A percentile compares a stretch with the other conserved stretches of the same genome.
phyloP scores from a whole-genome alignment of 2,888 invertebrate genomes.

The Volucella bombylans region DNA sequence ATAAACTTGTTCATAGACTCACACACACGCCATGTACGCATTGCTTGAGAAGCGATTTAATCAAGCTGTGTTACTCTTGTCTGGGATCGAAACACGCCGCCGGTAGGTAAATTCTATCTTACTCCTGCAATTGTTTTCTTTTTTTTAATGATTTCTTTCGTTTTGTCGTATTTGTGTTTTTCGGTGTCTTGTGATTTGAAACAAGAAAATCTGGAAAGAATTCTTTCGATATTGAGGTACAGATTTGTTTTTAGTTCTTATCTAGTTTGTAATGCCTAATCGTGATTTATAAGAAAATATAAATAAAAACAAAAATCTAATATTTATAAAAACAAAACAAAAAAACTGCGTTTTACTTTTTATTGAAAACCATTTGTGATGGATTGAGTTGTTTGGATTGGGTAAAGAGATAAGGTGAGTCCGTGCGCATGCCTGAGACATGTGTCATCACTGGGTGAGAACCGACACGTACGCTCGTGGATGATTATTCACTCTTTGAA shows the following conservation, averaged over 20 bases:
- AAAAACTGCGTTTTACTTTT: not conserved
- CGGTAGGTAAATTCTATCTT: slow-evolving; percentile 70
- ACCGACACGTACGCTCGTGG: no score
- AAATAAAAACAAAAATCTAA: slow-evolving; percentile 27
- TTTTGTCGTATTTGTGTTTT: slow-evolving; percentile 31
- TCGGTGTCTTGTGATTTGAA: slow-evolving; percentile 5
- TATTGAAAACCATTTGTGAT: no score
- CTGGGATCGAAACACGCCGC: slow-evolving; percentile 58
- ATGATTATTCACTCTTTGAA: no score
- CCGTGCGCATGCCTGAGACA: no score
- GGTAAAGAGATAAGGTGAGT: no score
- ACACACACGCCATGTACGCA: slow-evolving; percentile 22
- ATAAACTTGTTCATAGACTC: slow-evolving; percentile 50
- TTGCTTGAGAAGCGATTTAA: slow-evolving; percentile 64
- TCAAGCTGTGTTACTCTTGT: slow-evolving; percentile 64
- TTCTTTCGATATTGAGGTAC: slow-evolving; percentile 64
- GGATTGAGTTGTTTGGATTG: no score
- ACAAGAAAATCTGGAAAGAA: slow-evolving; percentile 64
- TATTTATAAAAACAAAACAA: slow-evolving; percentile 30
- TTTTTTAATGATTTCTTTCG: slow-evolving; percentile 34
- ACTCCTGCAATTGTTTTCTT: slow-evolving; percentile 63
- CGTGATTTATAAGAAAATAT: slow-evolving; percentile 26
- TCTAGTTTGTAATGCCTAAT: slow-evolving; percentile 54
- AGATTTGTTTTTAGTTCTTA: slow-evolving; percentile 28
- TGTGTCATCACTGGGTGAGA: no score